Base-by-base conservation (phyloP, 2,888 invertebrate species). In the Schizotus pectinicornis region DNA sequence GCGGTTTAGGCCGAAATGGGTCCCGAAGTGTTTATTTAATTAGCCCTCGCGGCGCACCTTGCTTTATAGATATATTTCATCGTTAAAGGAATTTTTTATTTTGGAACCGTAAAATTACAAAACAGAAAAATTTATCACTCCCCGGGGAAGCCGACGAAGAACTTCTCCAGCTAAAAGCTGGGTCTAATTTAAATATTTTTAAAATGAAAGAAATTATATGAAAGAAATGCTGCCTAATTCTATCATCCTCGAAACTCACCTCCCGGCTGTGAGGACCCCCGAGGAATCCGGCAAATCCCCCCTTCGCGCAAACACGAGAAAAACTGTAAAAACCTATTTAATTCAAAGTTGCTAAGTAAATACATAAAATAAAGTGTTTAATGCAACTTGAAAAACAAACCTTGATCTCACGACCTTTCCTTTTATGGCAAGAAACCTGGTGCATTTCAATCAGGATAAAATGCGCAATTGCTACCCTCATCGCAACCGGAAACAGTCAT, bases 121-220 rank as follows among this genome's bases (percentile, higher is more conserved):
- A 53, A 43, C 43, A 52, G 38, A 53, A 45, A 46, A 53, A 53
- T 53, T 53, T 53, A 53, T 53, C 53, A 46, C 53, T 53, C 53
- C 53, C 53, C 39, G 7, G 46, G 53, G 53, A 38, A 46, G 12
- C 38, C 46, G 38, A n/a, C 38, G 45, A 43, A 46, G 37, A 53
- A 53, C 36, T 46, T 46, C n/a, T 30, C 53, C 38, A 37, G 45
- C 38, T 37, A 45, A 53, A 52, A 53, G 45, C 46, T 38, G 13
- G 7, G 22, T 8, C 43, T 52, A 43, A 52, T 52, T 52, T 52
- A 52, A 52, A 52, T 52, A 52, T 52, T 37, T 34, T 37, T 32
- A 45, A 53, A 53, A 50, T 50, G 50, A 30, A 50, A 39, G 50
- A 50, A 50, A 46, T 53, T 53, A 37, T 46, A 38, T 33, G 37